Base-by-base conservation (phyloP, 2,797 vertebrate species). In the Phalanger gymnotis region DNA sequence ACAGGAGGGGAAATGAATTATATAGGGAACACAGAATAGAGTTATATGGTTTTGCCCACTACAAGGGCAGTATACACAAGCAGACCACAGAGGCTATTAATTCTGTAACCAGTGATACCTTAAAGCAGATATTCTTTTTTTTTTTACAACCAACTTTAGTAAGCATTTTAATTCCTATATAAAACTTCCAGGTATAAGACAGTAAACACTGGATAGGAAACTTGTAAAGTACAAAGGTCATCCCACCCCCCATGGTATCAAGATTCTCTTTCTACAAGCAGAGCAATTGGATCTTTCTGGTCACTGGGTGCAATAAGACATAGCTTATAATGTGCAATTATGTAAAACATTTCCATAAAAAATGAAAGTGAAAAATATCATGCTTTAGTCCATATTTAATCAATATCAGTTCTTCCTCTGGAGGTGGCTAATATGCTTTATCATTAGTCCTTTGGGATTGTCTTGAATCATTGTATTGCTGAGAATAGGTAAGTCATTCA, bases 181-280 rank as follows among this genome's bases (percentile, higher is more conserved):
- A 90, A 57, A 97, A 97, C 93, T 95, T 95, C 53, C 92, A 93
- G 93, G 94, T 97, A 93, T 0, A 92, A 13, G 0, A 94, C 94
- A 94, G 94, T 94, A 95, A 95, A 98, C 94, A 95, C 95, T 93
- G 95, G 96, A 66, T 90, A 92, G 97, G 89, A 95, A 95, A 93
- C 97, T 22, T 92, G 73, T 93, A 5, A 95, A 96, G 54, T 92
- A 1, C 53, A 0, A 0, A 51, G 92, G 92, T 94, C 95, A 93
- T 97, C 92, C 57, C 90, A 90, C 90, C 19, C 52, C 2, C 52
- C n/a, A n/a, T n/a, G n/a, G n/a, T n/a, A 94, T 96, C 96, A 73
- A 96, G 97, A 98, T 97, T 96, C 96, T 98, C 57, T 94, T 34
- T 73, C 91, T 93, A 95, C 92, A 93, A 89, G 94, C 52, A 95